These are phyloP conservation scores for Mesoclemmys tuberculata DNA, from an alignment of 2,113 vertebrate genomes.

Conservation along the genomic window DNA sequence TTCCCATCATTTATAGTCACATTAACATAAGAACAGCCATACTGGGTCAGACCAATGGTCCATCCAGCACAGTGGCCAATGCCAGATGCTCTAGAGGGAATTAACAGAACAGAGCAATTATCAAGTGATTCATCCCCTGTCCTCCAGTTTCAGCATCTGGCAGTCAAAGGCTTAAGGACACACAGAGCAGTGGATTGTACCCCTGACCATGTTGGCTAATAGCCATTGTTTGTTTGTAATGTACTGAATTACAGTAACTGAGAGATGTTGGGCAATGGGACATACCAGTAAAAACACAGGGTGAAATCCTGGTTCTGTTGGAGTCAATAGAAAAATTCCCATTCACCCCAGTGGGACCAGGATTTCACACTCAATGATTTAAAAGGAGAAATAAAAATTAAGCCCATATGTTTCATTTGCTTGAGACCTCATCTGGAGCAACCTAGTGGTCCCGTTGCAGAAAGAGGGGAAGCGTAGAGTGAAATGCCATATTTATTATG, in stretches of 20 bases:
- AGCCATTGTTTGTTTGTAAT: neutral
- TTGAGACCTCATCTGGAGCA: neutral
- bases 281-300: neutral
- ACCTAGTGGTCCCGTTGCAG: neutral
- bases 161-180: neutral
- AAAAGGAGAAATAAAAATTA: neutral
- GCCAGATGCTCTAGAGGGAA: neutral
- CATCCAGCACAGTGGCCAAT: neutral
- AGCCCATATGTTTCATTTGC: neutral
- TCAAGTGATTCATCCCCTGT: neutral
- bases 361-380: neutral
- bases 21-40: neutral
- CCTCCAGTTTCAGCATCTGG: neutral
- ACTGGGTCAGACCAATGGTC: neutral
- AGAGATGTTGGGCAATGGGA: neutral
- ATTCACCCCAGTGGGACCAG: neutral
- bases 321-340: neutral
- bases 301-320: neutral
- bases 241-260: neutral
- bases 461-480: neutral
- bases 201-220: neutral
- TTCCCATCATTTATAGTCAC: neutral
- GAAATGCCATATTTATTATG: neutral
- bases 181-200: neutral
- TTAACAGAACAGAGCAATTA: neutral